Evolutionary conservation across 2,888 invertebrate genomes (phyloP), one percentile per base, ranked within the genome.

Genomic region (Drosophila ustulata): DNA sequence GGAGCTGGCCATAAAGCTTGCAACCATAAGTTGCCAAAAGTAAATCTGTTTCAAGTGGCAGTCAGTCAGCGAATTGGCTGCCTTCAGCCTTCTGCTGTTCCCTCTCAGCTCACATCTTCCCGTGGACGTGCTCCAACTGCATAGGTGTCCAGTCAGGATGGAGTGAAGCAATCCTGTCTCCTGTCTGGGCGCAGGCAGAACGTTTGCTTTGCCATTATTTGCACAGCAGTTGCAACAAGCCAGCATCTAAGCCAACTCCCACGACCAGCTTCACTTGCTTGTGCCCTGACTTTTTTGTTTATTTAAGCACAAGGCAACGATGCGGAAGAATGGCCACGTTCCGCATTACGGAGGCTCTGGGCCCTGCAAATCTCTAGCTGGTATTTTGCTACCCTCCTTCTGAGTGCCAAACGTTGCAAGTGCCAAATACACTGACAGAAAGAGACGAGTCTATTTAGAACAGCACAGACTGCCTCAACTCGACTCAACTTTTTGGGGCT

Each of bases 31-130:
- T 73, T 85, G 89, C 84, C 75, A 50, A 87, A 83, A 83, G 78
- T 81, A 89, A 87, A 87, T 89, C 87, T 81, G 87, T 87, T 89
- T 88, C 86, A 75, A 90, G 83, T 88, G 71, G 67, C 72, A 78
- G 73, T 78, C 77, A 80, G 70, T 81, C 30, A 26, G 7, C 65
- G 71, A 81, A 81, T 78, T 83, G 79, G 80, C 79, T 74, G 66
- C 71, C 71, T 71, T 69, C 18, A 41, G 13, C 13, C 39, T 41
- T 3, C 39, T 13, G 7, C 81, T 80, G 74, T 49, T 46, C 53
- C 28, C 45, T 32, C 56, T 46, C 41, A 30, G 56, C 66, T 45
- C 8, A 23, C 55, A 45, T 13, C 55, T 82, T 64, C 65, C 75
- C 37, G 26, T 56, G 84, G 69, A 72, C 56, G 59, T 66, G 53